Percentiles rank a stretch among this genome's conserved stretches.
These are phyloP conservation scores for Heliconius congener DNA, from an alignment of 1,140 invertebrate genomes.

Conservation along the genomic window DNA sequence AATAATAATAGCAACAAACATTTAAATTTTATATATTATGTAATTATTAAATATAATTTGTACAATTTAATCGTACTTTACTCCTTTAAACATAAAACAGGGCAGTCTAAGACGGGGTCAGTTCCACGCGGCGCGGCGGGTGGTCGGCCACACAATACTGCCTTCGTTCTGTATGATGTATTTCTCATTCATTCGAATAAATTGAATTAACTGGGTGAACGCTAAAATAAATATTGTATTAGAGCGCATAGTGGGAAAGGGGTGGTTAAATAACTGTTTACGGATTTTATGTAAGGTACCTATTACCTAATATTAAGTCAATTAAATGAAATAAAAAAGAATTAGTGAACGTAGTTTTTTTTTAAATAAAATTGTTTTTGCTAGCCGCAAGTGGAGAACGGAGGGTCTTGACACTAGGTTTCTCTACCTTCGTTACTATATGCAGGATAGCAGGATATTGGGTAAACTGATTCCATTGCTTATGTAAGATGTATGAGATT, in stretches of 20 bases:
- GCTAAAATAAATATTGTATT: conserved; percentile 8
- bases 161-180: conserved; percentile 24
- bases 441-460: too few species aligned
- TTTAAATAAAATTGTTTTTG: too few species aligned
- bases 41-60: too few species aligned
- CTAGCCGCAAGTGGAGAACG: too few species aligned
- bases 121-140: conserved; percentile 33
- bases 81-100: conserved; percentile 17
- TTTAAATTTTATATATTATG: too few species aligned
- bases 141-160: conserved; percentile 25
- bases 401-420: too few species aligned
- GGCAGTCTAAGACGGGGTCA: conserved; percentile 16
- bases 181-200: conserved; percentile 26
- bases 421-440: too few species aligned
- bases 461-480: too few species aligned
- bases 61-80: neutral
- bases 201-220: conserved; percentile 29
- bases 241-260: neutral
- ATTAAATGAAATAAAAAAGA: neutral
- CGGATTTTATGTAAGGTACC: neutral
- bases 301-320: neutral
- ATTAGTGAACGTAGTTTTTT: too few species aligned
- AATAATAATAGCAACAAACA: too few species aligned
- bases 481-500: too few species aligned
- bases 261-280: neutral